These are phyloP conservation scores for Charadrius vociferus DNA, from an alignment of 2,113 vertebrate species.

Conservation along the genomic window DNA sequence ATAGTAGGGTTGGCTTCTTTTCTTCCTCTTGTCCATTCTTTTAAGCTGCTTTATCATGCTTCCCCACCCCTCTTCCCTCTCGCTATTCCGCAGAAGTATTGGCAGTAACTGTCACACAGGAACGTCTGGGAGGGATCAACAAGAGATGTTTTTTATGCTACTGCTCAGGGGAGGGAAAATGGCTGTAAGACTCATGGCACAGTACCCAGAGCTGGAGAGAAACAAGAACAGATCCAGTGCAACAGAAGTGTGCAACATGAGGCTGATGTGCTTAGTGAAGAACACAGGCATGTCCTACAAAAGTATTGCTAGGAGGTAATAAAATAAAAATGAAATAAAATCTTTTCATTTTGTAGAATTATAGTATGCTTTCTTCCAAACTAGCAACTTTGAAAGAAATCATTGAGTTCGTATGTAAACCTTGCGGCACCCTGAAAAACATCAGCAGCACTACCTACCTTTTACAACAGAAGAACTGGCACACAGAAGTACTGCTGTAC, in stretches of 20 bases:
- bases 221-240: neutral
- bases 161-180: neutral
- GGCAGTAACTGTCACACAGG: neutral
- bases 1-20: neutral
- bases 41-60: neutral
- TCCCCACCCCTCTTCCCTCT: neutral
- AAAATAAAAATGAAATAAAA: neutral
- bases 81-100: neutral
- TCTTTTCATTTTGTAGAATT: neutral
- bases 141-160: neutral
- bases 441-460: neutral
- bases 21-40: neutral
- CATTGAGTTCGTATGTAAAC: fast-evolving
- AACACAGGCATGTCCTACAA: neutral
- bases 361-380: neutral
- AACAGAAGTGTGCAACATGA: neutral
- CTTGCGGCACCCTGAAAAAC: neutral
- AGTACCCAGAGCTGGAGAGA: neutral
- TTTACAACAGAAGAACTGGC: neutral
- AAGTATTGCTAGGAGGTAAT: neutral
- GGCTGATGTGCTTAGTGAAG: neutral
- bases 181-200: fast-evolving
- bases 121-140: neutral
- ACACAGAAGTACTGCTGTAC: neutral
- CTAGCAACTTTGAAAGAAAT: neutral